Evolutionary conservation across 2,797 vertebrate species (phyloP).

Genomic region (Scleropages formosus): DNA sequence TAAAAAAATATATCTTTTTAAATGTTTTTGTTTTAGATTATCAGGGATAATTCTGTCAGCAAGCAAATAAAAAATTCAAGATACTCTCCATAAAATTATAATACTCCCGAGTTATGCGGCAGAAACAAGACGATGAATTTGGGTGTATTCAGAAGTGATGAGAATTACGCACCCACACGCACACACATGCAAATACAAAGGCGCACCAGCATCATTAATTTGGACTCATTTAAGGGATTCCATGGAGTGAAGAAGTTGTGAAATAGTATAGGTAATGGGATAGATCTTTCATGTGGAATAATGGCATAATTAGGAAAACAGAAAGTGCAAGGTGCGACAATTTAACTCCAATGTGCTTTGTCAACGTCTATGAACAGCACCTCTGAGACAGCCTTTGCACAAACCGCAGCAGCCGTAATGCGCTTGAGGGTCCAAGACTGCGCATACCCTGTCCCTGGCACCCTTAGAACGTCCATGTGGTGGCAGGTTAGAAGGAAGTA

Average conservation of each 20-base stretch:
- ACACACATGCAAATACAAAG: slow-evolving; percentile 1
- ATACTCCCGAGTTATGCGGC: too few relatives aligned
- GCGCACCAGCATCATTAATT: slow-evolving; percentile 64
- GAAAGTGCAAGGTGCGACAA: slow-evolving; percentile 82
- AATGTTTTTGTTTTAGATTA: too few relatives aligned
- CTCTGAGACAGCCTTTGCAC: slow-evolving; percentile 64
- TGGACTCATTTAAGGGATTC: slow-evolving; percentile 72
- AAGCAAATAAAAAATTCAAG: slow-evolving; percentile 1
- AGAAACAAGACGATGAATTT: too few relatives aligned
- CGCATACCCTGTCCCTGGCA: slow-evolving; percentile 43
- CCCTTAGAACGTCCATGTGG: slow-evolving; percentile 38
- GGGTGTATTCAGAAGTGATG: too few relatives aligned
- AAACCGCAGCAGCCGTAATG: slow-evolving; percentile 10
- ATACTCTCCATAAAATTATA: not conserved
- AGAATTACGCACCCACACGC: slow-evolving; percentile 2
- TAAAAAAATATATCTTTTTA: not conserved
- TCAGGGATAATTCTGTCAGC: not conserved
- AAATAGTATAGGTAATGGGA: slow-evolving; percentile 78
- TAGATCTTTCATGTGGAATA: slow-evolving; percentile 76
- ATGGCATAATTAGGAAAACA: slow-evolving; percentile 80
- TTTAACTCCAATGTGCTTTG: slow-evolving; percentile 77
- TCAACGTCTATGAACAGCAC: slow-evolving; percentile 77
- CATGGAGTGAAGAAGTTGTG: slow-evolving; percentile 68
- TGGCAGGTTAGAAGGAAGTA: slow-evolving; percentile 49
- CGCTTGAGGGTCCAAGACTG: slow-evolving; percentile 54